Conservation (phyloP, 2,888 invertebrate species). For the Dryobotodes eremita region DNA sequence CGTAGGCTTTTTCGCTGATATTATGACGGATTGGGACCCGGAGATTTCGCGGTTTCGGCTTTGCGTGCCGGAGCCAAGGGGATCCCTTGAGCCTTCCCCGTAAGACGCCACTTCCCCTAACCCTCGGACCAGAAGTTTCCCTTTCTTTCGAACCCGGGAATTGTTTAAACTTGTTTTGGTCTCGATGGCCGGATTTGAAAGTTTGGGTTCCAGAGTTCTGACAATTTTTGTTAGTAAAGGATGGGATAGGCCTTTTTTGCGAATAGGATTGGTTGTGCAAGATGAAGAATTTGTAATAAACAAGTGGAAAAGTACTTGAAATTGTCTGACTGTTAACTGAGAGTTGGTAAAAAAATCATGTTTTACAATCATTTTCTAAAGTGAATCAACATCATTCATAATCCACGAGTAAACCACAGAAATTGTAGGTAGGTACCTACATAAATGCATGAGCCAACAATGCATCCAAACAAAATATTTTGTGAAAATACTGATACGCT, state of each 20-base stretch:
- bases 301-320: not conserved
- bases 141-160: slow-evolving; percentile 64
- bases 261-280: no score
- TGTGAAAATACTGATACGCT: slow-evolving; percentile 15
- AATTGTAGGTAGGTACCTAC: not conserved
- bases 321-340: not conserved
- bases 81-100: slow-evolving; percentile 85
- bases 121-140: slow-evolving; percentile 65
- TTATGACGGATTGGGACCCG: slow-evolving; percentile 86
- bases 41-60: slow-evolving; percentile 82
- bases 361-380: not conserved
- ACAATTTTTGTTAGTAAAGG: not conserved
- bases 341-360: not conserved
- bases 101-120: slow-evolving; percentile 70
- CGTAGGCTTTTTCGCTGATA: slow-evolving; percentile 75
- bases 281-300: not conserved
- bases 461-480: slow-evolving; percentile 15
- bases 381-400: not conserved
- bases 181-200: slow-evolving; percentile 45
- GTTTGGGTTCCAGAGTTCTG: slow-evolving; percentile 35
- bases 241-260: not conserved
- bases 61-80: slow-evolving; percentile 77
- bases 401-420: not conserved
- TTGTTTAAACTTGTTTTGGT: slow-evolving; percentile 63
- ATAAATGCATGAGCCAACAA: not conserved